Evolutionary conservation across 2,797 vertebrate species (phyloP).

Genomic region (Sylvia borin): DNA sequence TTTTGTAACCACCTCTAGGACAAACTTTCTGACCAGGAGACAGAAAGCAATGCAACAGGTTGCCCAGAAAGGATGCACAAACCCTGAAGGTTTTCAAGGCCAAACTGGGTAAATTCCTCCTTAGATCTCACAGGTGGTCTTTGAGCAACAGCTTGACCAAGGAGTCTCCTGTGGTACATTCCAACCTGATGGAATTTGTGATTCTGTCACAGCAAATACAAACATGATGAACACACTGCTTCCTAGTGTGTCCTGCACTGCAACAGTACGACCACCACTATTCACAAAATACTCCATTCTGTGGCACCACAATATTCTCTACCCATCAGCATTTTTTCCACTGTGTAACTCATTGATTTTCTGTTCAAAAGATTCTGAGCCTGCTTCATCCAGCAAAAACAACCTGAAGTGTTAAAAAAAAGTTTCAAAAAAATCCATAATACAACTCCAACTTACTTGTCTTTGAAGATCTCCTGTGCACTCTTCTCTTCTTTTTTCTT

Average conservation of each 20-base stretch:
- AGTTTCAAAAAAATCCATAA: background rate
- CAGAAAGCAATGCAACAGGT: background rate
- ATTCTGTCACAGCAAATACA: background rate
- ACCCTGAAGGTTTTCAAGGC: background rate
- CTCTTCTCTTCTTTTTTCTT: conserved; percentile 90
- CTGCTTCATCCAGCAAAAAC: background rate
- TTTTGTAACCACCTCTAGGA: background rate
- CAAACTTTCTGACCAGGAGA: background rate
- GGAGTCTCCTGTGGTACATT: background rate
- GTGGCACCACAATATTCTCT: background rate
- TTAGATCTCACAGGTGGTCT: background rate
- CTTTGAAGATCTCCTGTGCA: conserved; percentile 90
- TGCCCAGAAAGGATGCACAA: background rate
- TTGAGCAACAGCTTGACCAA: background rate
- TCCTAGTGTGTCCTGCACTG: background rate
- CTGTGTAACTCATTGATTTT: background rate
- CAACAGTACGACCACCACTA: background rate
- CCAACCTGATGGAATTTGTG: background rate
- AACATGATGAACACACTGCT: background rate
- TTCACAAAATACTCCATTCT: background rate
- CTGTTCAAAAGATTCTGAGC: background rate
- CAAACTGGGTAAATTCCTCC: background rate
- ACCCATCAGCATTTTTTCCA: background rate
- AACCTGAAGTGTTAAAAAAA: background rate
- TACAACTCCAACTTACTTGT: conserved; percentile 80